These are phyloP conservation scores for Blennius ocellaris DNA, from an alignment of 2,113 vertebrate species.

Conservation along the genomic window DNA sequence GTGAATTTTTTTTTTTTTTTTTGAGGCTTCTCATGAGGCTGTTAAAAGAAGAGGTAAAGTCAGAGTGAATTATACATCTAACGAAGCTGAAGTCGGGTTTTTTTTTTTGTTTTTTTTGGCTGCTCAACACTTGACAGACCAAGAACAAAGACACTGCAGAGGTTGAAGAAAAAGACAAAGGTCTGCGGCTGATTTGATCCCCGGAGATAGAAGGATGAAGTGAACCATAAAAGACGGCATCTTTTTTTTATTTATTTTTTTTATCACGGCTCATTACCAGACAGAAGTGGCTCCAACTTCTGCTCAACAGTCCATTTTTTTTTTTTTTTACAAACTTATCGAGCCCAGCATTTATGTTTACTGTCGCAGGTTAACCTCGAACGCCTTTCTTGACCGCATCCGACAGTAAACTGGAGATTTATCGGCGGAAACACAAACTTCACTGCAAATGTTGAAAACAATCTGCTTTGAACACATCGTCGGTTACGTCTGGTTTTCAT, in stretches of 20 bases:
- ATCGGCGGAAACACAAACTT: too few species aligned
- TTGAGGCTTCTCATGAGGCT: background rate
- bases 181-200: constrained; percentile 36
- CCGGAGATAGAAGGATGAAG: constrained; percentile 20
- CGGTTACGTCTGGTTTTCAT: background rate
- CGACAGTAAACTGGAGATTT: too few species aligned
- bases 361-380: too few species aligned
- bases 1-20: too few species aligned
- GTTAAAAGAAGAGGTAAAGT: constrained; percentile 7
- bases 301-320: background rate
- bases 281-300: too few species aligned
- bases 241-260: background rate
- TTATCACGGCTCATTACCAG: background rate
- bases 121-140: background rate
- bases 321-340: constrained; percentile 1
- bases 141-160: constrained; percentile 25
- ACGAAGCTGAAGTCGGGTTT: background rate
- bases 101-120: constrained; percentile 16
- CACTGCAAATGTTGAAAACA: background rate
- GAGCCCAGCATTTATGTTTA: background rate
- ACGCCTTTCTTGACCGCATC: too few species aligned
- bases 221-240: background rate
- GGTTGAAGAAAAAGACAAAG: constrained; percentile 19
- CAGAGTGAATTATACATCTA: constrained; percentile 24
- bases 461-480: background rate